Conservation (phyloP, 53 echinoderm and acorn worm species). For the Zoroaster sp. region DNA sequence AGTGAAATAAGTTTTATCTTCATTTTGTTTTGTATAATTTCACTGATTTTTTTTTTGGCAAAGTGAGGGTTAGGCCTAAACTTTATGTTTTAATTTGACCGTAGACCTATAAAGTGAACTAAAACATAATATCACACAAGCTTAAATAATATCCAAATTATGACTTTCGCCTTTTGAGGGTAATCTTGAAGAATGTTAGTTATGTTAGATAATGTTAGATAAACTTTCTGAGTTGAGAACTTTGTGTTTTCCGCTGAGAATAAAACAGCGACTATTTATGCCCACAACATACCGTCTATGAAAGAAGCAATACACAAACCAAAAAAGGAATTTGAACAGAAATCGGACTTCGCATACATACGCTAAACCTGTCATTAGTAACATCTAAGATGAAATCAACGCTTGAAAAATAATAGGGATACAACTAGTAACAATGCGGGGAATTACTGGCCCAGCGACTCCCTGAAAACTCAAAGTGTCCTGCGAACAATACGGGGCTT, state of each 20-base stretch:
- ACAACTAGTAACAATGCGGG: background rate
- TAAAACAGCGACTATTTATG: background rate
- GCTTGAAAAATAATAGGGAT: constrained; percentile 25
- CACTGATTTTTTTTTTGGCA: too few species aligned
- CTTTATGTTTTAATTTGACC: too few species aligned
- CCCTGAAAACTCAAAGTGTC: background rate
- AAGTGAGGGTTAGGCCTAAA: too few species aligned
- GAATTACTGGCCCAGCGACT: background rate
- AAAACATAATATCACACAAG: too few species aligned
- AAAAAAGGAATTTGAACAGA: background rate
- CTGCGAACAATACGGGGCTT: background rate
- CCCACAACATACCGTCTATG: background rate
- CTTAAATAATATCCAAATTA: too few species aligned
- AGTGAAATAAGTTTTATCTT: too few species aligned
- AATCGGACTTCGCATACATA: constrained; percentile 32
- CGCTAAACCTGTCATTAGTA: constrained; percentile 44
- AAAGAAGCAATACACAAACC: background rate
- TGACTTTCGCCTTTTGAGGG: too few species aligned
- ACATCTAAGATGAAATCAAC: constrained; percentile 39
- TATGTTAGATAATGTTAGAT: too few species aligned
- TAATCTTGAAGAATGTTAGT: too few species aligned
- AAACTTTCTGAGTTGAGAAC: background rate
- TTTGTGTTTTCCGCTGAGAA: background rate
- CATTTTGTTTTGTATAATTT: too few species aligned
- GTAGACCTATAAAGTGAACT: too few species aligned